These are phyloP conservation scores for Drosophila demipolita DNA, from an alignment of 2,888 invertebrate genomes.

Conservation along the genomic window DNA sequence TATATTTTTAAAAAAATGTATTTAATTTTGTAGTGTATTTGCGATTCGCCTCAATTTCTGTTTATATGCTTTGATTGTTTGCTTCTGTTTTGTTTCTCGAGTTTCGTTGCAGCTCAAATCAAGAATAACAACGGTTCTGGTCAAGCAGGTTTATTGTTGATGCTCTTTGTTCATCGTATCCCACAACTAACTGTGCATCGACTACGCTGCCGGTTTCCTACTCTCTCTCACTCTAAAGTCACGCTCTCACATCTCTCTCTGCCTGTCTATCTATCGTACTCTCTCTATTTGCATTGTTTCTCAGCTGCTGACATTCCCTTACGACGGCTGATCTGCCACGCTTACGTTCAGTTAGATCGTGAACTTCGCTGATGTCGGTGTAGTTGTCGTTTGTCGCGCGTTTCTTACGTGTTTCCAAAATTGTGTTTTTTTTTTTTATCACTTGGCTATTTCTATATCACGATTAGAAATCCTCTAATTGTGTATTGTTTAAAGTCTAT, in stretches of 20 bases:
- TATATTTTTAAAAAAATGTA: neutral
- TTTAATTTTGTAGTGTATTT: conserved; percentile 17
- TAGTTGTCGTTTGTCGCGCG: conserved; percentile 24
- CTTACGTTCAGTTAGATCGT: conserved; percentile 50
- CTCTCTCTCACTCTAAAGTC: neutral
- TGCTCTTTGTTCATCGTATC: neutral
- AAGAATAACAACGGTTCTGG: conserved; percentile 37
- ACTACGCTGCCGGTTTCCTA: conserved; percentile 5
- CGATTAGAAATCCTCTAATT: conserved; percentile 21
- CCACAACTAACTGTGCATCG: conserved; percentile 8
- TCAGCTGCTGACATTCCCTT: conserved; percentile 11
- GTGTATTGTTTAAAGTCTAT: conserved; percentile 30
- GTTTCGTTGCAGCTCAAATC: conserved; percentile 27
- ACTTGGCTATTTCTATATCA: conserved; percentile 23
- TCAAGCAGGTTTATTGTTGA: conserved; percentile 49
- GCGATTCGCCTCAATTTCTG: conserved; percentile 1
- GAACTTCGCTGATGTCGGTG: conserved; percentile 44
- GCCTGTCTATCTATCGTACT: neutral
- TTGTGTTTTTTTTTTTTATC: conserved; percentile 21
- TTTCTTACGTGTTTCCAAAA: neutral
- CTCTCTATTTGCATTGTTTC: neutral
- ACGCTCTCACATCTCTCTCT: conserved; percentile 5
- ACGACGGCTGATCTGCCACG: conserved; percentile 26
- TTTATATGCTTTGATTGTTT: neutral
- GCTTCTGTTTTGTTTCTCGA: conserved; percentile 41